A percentile compares a stretch with the other conserved stretches of the same genome.
Conservation (phyloP, 2,888 invertebrate species). For the Seira musarum region DNA sequence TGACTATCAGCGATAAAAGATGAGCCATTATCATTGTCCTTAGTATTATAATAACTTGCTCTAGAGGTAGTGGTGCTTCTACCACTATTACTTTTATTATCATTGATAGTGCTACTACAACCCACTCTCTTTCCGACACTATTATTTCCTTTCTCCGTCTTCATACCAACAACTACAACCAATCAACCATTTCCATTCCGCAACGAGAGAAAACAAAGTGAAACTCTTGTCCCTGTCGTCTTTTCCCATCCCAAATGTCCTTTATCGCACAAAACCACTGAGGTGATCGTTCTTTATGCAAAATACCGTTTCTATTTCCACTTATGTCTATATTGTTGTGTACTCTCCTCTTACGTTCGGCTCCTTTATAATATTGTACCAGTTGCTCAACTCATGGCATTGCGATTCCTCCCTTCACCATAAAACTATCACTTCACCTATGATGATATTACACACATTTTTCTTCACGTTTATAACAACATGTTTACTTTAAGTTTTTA, state of each 20-base stretch:
- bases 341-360: no score
- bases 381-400: neutral
- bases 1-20: slow-evolving; percentile 43
- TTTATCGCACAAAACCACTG: neutral
- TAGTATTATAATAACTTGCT: neutral
- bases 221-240: neutral
- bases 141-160: slow-evolving; percentile 47
- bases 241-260: neutral
- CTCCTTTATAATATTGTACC: no score
- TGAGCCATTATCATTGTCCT: slow-evolving; percentile 41
- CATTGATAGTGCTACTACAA: slow-evolving; percentile 21
- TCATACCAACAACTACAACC: slow-evolving; percentile 49
- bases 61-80: neutral
- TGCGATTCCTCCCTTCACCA: no score
- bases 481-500: neutral
- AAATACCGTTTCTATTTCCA: no score
- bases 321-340: no score
- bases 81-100: slow-evolving; percentile 1
- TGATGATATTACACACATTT: neutral
- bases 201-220: neutral
- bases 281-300: neutral
- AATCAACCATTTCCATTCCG: slow-evolving; percentile 38
- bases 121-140: slow-evolving; percentile 38
- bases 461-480: neutral
- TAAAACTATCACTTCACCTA: no score